Conservation (phyloP, 2,113 vertebrate species). For the Rynchops niger region DNA sequence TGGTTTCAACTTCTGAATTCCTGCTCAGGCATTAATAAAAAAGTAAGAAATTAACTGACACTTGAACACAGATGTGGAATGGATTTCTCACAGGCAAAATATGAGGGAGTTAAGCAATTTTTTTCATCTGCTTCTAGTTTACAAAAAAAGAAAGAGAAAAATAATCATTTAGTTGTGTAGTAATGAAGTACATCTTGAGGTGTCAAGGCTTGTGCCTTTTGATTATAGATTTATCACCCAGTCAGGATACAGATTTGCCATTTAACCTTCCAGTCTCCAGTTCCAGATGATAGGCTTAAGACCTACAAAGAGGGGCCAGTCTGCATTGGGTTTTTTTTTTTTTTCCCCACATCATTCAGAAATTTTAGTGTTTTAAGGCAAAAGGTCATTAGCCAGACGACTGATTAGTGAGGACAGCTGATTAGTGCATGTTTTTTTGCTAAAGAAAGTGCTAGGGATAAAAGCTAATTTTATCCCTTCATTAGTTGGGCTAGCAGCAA, state of each 20-base stretch:
- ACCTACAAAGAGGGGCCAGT: constrained; percentile 52
- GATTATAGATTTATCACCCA: constrained; percentile 80
- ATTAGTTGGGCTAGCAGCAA: constrained; percentile 89
- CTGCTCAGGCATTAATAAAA: constrained; percentile 43
- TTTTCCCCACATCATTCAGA: constrained; percentile 70
- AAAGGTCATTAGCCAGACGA: constrained; percentile 85
- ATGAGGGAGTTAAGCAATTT: constrained; percentile 35
- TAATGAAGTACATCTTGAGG: constrained; percentile 76
- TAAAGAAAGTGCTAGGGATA: constrained; percentile 86
- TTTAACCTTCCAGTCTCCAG: constrained; percentile 72
- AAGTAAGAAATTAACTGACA: constrained; percentile 59
- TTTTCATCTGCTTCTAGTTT: constrained; percentile 75
- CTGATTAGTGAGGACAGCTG: constrained; percentile 90
- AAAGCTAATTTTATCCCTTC: constrained; percentile 92
- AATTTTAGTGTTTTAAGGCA: constrained; percentile 83
- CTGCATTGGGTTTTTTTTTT: constrained; percentile 16
- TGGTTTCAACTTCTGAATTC: constrained; percentile 31
- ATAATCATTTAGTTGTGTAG: constrained; percentile 47
- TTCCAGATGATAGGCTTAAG: constrained; percentile 71
- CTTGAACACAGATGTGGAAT: constrained; percentile 33
- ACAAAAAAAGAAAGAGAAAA: not conserved
- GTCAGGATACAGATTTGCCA: constrained; percentile 70
- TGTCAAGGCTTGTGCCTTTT: constrained; percentile 67
- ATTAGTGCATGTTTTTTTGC: constrained; percentile 85
- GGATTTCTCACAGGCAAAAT: constrained; percentile 59